A percentile compares a stretch with the other conserved stretches of the same genome.
phyloP scores from a whole-genome alignment of 1,140 invertebrate genomes.

The Agrilus planipennis region DNA sequence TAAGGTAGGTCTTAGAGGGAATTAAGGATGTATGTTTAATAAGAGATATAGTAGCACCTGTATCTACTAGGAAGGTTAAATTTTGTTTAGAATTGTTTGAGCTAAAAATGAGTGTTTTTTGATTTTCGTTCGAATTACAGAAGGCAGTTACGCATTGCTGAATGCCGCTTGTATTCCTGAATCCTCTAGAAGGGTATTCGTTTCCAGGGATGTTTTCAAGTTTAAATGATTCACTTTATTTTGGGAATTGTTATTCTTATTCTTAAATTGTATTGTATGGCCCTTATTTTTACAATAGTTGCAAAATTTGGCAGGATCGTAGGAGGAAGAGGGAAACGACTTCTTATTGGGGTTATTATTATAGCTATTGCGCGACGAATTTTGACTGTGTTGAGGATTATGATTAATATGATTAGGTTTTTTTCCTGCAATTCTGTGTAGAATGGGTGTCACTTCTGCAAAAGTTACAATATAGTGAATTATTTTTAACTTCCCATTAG shows the following conservation, averaged over 20 bases:
- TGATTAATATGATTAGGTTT: too few species aligned
- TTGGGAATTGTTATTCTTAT: neutral
- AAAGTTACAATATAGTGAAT: too few species aligned
- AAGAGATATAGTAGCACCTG: slow-evolving; percentile 3
- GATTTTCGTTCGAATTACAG: neutral
- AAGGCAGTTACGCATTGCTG: neutral
- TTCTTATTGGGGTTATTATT: too few species aligned
- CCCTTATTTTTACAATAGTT: slow-evolving; percentile 5
- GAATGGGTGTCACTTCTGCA: too few species aligned
- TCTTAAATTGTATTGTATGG: slow-evolving; percentile 3
- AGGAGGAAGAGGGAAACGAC: too few species aligned
- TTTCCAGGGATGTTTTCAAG: neutral
- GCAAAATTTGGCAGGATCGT: too few species aligned
- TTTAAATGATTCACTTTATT: neutral
- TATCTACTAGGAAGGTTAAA: neutral
- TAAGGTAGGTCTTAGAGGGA: neutral
- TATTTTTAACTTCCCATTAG: too few species aligned
- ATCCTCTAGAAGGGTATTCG: slow-evolving; percentile 4
- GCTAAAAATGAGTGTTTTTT: neutral
- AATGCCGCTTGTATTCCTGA: neutral
- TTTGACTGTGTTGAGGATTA: too few species aligned
- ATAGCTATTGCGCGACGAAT: too few species aligned
- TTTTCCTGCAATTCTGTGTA: too few species aligned
- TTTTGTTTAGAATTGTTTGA: neutral
- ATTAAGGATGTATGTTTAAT: slow-evolving; percentile 1